Evolutionary conservation across 2,797 vertebrate genomes (phyloP).

Genomic region (Spondyliosoma cantharus): DNA sequence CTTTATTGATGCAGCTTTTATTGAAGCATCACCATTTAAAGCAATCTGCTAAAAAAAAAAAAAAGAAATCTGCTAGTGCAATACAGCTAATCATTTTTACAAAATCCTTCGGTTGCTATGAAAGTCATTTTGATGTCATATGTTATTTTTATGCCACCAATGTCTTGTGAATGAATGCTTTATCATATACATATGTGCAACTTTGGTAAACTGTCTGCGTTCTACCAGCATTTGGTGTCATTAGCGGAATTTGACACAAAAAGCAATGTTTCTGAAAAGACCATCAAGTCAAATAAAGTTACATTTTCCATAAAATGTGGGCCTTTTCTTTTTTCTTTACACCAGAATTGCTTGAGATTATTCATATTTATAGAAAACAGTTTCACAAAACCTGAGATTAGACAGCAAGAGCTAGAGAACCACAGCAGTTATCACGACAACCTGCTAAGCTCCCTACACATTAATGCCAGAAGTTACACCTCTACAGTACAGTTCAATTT

Average conservation of each 20-base stretch:
- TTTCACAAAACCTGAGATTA: slow-evolving; percentile 58
- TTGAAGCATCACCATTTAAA: slow-evolving; percentile 42
- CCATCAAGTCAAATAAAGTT: slow-evolving; percentile 57
- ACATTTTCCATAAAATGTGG: slow-evolving; percentile 30
- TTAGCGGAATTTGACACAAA: slow-evolving; percentile 11
- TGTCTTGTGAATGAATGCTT: slow-evolving; percentile 29
- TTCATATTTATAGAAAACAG: slow-evolving; percentile 30
- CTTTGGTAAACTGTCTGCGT: slow-evolving; percentile 27
- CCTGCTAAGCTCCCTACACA: slow-evolving; percentile 15
- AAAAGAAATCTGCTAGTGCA: slow-evolving; percentile 56
- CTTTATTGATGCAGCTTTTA: slow-evolving; percentile 70
- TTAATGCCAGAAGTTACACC: slow-evolving; percentile 12
- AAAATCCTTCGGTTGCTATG: slow-evolving; percentile 61
- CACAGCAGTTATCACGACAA: slow-evolving; percentile 9
- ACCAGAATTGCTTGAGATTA: slow-evolving; percentile 1
- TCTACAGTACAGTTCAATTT: slow-evolving; percentile 13
- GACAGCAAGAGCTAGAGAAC: slow-evolving; percentile 12
- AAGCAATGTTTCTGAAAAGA: slow-evolving; percentile 41
- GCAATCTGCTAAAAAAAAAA: slow-evolving; percentile 6
- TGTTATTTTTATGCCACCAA: slow-evolving; percentile 51
- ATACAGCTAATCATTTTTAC: slow-evolving; percentile 42
- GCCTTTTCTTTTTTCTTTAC: slow-evolving; percentile 16
- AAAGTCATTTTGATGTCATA: slow-evolving; percentile 44
- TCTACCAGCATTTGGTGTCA: slow-evolving; percentile 32
- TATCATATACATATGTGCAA: slow-evolving; percentile 29